Evolutionary conservation across 2,797 vertebrate species (phyloP).

Genomic region (Alcedo quadribrachys): DNA sequence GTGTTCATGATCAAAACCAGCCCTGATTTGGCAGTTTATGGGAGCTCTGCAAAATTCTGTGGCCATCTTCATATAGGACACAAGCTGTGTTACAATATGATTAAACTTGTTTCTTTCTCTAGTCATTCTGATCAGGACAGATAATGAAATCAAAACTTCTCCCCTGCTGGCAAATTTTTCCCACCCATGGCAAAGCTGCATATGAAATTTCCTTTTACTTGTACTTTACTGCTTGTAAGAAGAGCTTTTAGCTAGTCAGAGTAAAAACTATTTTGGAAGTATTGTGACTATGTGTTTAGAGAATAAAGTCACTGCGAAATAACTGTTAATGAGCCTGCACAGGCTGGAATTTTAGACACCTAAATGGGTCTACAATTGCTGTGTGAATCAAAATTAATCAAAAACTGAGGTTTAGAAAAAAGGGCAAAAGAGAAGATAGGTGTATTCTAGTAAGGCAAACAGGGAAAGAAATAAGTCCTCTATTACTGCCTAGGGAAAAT

Average conservation of each 20-base stretch:
- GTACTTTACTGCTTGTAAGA: not conserved
- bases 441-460: not conserved
- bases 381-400: accelerated
- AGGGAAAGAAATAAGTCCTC: not conserved
- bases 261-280: not conserved
- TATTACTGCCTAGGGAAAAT: not conserved
- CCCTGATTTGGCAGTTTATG: not conserved
- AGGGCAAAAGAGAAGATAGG: not conserved
- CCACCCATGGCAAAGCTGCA: not conserved
- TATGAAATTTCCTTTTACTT: not conserved
- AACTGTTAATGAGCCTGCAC: not conserved
- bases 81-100: not conserved
- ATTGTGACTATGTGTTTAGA: not conserved
- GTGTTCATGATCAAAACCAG: not conserved
- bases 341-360: not conserved
- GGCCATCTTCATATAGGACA: not conserved
- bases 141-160: not conserved
- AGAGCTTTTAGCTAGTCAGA: not conserved
- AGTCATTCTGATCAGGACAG: not conserved
- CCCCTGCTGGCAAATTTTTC: not conserved
- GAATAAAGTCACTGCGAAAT: not conserved
- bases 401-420: not conserved
- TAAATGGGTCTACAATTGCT: not conserved
- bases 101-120: not conserved
- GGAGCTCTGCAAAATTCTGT: not conserved